Base-by-base conservation (phyloP, 2,888 invertebrate genomes). In the Gymnocheta viridis region DNA sequence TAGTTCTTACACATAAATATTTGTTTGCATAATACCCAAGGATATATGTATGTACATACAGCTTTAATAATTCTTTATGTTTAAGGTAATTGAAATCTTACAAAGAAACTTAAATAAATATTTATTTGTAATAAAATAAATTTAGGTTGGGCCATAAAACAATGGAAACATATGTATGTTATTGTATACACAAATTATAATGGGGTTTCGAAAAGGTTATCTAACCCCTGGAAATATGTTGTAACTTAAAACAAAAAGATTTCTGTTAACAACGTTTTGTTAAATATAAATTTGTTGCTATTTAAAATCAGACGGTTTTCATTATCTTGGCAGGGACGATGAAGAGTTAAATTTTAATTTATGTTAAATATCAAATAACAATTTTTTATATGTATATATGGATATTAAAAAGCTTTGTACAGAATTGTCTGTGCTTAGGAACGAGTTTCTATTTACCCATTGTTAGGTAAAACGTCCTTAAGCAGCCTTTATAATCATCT, bases 21-120 rank as follows among this genome's bases (percentile, higher is more conserved):
- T 27, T 67, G 51, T 64, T 62, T 79, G 70, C 51, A 54, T n/a
- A n/a, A n/a, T 64, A 70, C 56, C 44, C 47, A 56, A 56, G 47
- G 79, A 54, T 47, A 69, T 38, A n/a, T n/a, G n/a, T n/a, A n/a
- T n/a, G 17, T 22, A 47, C 2, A 56, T 54, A 10, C 27, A 35
- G 44, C 72, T 64, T 79, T 54, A 72, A 79, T 49, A 72, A 64
- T 66, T 72, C 72, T 35, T 64, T 79, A n/a, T 35, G 47, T 56
- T 54, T 19, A 62, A 79, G 47, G 64, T 72, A 79, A 79, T 79
- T 58, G 79, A 72, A 64, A 56, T 72, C 66, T 64, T 27, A 47
- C 56, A 72, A 72, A 72, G 56, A 14, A 64, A 49, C 27, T 69
- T 49, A 12, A 38, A 49, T 27, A 69, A 77, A 77, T 69, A 60